These are phyloP conservation scores for Virgularia gustaviana DNA, from an alignment of 92 coral and sea anemone genomes.

Conservation along the genomic window DNA sequence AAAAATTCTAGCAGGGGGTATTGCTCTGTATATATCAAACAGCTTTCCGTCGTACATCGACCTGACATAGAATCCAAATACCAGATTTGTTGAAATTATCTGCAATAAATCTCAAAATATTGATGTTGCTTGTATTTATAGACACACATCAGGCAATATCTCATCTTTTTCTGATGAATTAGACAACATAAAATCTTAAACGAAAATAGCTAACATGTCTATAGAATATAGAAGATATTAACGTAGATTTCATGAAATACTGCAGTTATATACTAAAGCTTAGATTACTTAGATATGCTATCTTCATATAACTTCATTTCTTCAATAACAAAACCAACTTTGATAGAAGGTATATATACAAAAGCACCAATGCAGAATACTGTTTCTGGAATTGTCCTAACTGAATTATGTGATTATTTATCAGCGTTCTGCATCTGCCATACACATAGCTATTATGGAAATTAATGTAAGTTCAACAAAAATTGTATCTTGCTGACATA, in stretches of 20 bases:
- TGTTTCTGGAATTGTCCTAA: slow-evolving; percentile 41
- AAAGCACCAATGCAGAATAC: slow-evolving; percentile 33
- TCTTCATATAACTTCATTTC: slow-evolving; percentile 48
- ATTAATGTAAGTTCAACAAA: neutral
- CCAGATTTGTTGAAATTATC: slow-evolving; percentile 55
- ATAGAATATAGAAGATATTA: slow-evolving; percentile 40
- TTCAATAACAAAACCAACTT: slow-evolving; percentile 56
- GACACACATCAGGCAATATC: slow-evolving; percentile 45
- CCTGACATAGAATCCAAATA: slow-evolving; percentile 45
- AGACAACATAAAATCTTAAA: slow-evolving; percentile 43
- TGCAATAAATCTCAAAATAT: slow-evolving; percentile 11
- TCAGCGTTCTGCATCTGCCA: slow-evolving; percentile 43
- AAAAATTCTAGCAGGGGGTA: slow-evolving; percentile 53
- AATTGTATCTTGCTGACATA: neutral
- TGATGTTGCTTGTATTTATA: slow-evolving; percentile 48
- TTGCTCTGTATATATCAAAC: slow-evolving; percentile 48
- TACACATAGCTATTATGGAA: neutral
- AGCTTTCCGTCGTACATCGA: slow-evolving; percentile 31
- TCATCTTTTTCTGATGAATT: slow-evolving; percentile 30
- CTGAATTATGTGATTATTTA: slow-evolving; percentile 51
- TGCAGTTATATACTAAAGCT: slow-evolving; percentile 18
- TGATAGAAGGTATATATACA: slow-evolving; percentile 56
- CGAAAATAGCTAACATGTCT: slow-evolving; percentile 29
- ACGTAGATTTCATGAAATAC: slow-evolving; percentile 43
- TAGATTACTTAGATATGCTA: slow-evolving; percentile 52